Evolutionary conservation across 2,888 invertebrate genomes (phyloP), one percentile per base, ranked within the genome.

Genomic region (Euplagia quadripunctaria): DNA sequence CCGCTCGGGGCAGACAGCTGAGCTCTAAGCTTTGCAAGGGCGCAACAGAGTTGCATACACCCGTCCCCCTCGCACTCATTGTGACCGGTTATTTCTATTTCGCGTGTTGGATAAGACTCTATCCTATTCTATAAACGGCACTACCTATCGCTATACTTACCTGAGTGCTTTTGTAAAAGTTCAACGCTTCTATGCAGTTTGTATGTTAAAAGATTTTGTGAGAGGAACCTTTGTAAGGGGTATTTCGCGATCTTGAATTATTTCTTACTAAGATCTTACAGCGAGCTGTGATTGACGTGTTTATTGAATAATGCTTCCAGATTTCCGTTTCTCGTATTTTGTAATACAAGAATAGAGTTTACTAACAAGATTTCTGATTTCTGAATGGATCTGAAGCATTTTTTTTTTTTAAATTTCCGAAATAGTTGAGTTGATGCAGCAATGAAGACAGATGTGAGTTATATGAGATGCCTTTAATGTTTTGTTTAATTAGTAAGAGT

Each of bases 111-210:
- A 91, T 91, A 92, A 93, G 92, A 92, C 91, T 91, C 84, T 88
- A 89, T 93, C 89, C 92, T 89, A 93, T 94, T 94, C 93, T 94
- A 95, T 94, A 94, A 93, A 90, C 92, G 91, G 91, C 89, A 89
- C 92, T 93, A 93, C 92, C 92, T 93, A 94, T 93, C 92, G 90
- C 89, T 91, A 93, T 92, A 92, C 91, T 93, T 95, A 95, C 96
- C 96, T 96, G 95, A 93, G 94, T 91, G 94, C 94, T 94, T 95
- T 96, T 96, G 95, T 93, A 93, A 93, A 94, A 95, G 94, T 95
- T 95, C 93, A 94, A 94, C 89, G 94, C 90, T 94, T 94, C 94
- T 94, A 89, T 93, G 92, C 93, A 93, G 90, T 94, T 92, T 89
- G 88, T 92, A 90, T 91, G 88, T 90, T 88, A 91, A 92, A 89